Evolutionary conservation across 2,113 vertebrate species (phyloP).

Genomic region (Odocoileus hemionus): DNA sequence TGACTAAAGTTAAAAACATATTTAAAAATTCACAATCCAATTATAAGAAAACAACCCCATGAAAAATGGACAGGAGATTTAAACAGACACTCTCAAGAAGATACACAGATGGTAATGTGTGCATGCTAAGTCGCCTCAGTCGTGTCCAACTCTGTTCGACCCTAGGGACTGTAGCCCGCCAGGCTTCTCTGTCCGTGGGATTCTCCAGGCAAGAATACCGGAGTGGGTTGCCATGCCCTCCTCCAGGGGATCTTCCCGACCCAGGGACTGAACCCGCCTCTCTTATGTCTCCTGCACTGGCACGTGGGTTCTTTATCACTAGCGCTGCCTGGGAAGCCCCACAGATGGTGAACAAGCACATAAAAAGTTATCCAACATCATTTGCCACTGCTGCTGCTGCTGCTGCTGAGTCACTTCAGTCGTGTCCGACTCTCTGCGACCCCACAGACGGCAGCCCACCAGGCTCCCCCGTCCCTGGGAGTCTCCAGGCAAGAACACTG

Average conservation of each 20-base stretch:
- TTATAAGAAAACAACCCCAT: not conserved
- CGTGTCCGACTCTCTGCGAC: too few relatives aligned
- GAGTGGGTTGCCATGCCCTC: not conserved
- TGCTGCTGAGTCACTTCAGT: too few relatives aligned
- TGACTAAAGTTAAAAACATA: not conserved
- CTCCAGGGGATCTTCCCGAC: not conserved
- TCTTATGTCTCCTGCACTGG: not conserved
- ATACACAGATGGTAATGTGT: not conserved
- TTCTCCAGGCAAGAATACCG: not conserved
- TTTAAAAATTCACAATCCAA: not conserved
- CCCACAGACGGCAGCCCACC: too few relatives aligned
- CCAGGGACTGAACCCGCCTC: fast-evolving
- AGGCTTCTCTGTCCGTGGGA: not conserved
- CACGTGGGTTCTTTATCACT: not conserved
- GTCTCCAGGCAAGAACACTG: too few relatives aligned
- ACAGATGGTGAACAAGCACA: not conserved
- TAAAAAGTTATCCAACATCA: not conserved
- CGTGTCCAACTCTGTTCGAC: not conserved
- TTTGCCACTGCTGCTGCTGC: not conserved
- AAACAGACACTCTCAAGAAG: not conserved
- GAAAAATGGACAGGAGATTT: not conserved
- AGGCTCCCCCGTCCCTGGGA: too few relatives aligned
- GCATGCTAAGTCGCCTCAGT: not conserved
- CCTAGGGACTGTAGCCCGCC: not conserved
- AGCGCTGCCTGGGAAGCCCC: not conserved